Conservation (phyloP, 2,797 vertebrate genomes). For the Gallinago stenura region DNA sequence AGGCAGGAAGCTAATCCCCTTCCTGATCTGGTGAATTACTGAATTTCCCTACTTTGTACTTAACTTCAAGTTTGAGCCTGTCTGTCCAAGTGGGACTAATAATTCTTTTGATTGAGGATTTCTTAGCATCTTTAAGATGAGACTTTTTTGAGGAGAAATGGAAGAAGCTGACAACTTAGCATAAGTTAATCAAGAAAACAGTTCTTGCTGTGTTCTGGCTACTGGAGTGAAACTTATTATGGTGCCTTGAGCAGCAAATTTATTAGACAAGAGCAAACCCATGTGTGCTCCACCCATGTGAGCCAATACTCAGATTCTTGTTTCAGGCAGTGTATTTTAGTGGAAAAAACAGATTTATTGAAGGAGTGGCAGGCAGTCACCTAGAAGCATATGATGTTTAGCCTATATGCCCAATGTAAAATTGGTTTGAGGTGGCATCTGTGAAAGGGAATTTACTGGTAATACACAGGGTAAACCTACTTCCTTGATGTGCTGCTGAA, state of each 20-base stretch:
- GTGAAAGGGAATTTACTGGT: not conserved
- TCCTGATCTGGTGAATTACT: not conserved
- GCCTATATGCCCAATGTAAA: not conserved
- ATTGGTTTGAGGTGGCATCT: not conserved
- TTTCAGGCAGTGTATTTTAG: not conserved
- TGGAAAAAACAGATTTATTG: not conserved
- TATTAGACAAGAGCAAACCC: constrained; percentile 19
- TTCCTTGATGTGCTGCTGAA: not conserved
- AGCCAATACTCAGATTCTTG: not conserved
- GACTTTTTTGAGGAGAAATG: not conserved
- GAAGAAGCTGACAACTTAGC: not conserved
- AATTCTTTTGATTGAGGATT: not conserved
- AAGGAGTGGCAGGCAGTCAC: not conserved
- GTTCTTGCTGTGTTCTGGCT: not conserved
- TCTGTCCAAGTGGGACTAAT: not conserved
- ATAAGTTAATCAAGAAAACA: not conserved
- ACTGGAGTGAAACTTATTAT: not conserved
- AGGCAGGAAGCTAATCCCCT: constrained; percentile 22
- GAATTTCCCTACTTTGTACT: not conserved
- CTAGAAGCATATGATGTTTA: not conserved
- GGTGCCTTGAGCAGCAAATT: not conserved
- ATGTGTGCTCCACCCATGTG: not conserved
- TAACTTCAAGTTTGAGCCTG: not conserved
- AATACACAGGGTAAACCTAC: not conserved
- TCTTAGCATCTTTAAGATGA: not conserved